Conservation (phyloP, 2,113 vertebrate species). For the Halichoerus grypus region DNA sequence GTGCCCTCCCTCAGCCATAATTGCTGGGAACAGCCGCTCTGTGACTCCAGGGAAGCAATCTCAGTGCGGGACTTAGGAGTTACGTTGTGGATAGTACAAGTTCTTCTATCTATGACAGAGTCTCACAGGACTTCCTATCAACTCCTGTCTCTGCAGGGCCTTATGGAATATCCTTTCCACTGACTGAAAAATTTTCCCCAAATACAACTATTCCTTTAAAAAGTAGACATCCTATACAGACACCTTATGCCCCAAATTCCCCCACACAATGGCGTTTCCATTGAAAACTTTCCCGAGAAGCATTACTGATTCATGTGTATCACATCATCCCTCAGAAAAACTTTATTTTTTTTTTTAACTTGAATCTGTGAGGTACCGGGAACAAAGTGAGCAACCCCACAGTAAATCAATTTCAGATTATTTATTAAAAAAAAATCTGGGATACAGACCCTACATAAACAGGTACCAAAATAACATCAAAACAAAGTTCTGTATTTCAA, state of each 20-base stretch:
- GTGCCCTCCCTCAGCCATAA: not conserved
- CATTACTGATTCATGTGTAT: not conserved
- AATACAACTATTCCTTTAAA: conserved; percentile 33
- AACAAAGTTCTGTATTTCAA: not conserved
- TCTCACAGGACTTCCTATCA: not conserved
- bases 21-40: not conserved
- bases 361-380: not conserved
- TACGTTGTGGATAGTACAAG: not conserved
- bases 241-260: not conserved
- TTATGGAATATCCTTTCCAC: not conserved
- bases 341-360: not conserved
- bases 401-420: not conserved
- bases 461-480: not conserved
- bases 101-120: not conserved
- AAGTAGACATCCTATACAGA: not conserved
- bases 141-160: not conserved
- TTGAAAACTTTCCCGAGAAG: not conserved
- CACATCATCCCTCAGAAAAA: not conserved
- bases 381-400: not conserved
- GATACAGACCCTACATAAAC: not conserved
- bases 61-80: not conserved
- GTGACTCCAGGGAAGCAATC: not conserved
- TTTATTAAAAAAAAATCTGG: not conserved
- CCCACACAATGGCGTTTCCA: not conserved
- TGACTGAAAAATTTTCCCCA: not conserved